These are phyloP conservation scores for Micrasema longulum DNA, from an alignment of 1,140 invertebrate genomes.

Conservation along the genomic window DNA sequence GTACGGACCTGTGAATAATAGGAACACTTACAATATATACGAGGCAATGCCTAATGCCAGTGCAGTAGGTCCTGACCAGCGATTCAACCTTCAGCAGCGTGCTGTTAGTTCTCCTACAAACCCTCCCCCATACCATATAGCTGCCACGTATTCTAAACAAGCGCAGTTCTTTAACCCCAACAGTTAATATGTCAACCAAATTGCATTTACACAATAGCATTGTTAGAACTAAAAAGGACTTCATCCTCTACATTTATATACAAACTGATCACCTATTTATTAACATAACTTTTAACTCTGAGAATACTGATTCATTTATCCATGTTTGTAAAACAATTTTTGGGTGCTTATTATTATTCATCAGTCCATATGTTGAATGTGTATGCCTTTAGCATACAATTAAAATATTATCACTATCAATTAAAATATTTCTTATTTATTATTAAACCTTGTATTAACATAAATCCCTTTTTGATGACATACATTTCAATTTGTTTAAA, in stretches of 20 bases:
- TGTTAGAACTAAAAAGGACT: background rate
- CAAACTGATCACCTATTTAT: too few relatives aligned
- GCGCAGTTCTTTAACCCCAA: constrained; percentile 66
- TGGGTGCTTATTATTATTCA: constrained; percentile 7
- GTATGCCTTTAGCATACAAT: too few relatives aligned
- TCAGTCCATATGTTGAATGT: too few relatives aligned
- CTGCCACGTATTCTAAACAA: constrained; percentile 68
- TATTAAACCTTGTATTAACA: too few relatives aligned
- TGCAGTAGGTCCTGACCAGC: constrained; percentile 21
- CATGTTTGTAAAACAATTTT: constrained; percentile 1
- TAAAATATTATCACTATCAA: too few relatives aligned
- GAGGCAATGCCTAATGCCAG: constrained; percentile 42
- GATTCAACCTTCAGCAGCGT: constrained; percentile 46
- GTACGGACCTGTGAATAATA: constrained; percentile 32
- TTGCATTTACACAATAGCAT: background rate
- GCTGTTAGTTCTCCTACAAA: constrained; percentile 57
- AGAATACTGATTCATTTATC: constrained; percentile 7
- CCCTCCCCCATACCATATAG: constrained; percentile 67
- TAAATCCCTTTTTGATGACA: too few relatives aligned
- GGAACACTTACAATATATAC: constrained; percentile 44
- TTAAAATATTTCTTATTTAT: too few relatives aligned
- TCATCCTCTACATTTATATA: constrained; percentile 2
- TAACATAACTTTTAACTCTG: constrained; percentile 2
- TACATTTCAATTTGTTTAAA: too few relatives aligned
- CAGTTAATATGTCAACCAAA: constrained; percentile 30